A percentile compares a stretch with the other conserved stretches of the same genome.
Conservation (phyloP, 2,113 vertebrate genomes). For the Brachirus orientalis region DNA sequence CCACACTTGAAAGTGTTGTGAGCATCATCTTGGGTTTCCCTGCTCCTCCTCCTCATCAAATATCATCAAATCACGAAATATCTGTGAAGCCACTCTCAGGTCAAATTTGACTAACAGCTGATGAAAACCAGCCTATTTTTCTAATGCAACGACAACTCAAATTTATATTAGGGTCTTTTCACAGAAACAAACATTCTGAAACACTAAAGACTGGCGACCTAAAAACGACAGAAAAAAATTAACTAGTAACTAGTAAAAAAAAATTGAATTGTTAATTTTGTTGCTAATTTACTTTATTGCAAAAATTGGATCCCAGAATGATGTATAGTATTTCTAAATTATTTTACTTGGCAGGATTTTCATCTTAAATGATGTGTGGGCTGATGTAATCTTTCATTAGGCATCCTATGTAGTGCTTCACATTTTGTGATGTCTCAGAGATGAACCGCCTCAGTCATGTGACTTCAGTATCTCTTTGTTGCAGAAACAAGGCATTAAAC, state of each 20-base stretch:
- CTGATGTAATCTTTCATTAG: too few relatives aligned
- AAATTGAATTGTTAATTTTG: too few relatives aligned
- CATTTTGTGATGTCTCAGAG: slow-evolving; percentile 44
- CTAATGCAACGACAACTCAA: not conserved
- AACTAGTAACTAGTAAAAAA: too few relatives aligned
- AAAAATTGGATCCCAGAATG: too few relatives aligned
- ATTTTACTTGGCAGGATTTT: too few relatives aligned
- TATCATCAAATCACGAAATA: slow-evolving; percentile 25
- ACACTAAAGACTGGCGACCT: slow-evolving; percentile 31
- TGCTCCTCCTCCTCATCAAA: slow-evolving; percentile 17
- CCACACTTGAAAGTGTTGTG: not conserved
- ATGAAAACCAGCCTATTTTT: slow-evolving; percentile 4
- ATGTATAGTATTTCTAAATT: too few relatives aligned
- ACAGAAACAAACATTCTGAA: too few relatives aligned
- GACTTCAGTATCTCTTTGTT: slow-evolving; percentile 54
- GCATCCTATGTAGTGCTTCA: slow-evolving; percentile 43
- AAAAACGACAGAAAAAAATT: slow-evolving; percentile 6
- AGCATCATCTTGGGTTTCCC: not conserved
- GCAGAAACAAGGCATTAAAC: slow-evolving; percentile 60
- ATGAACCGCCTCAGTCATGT: slow-evolving; percentile 28
- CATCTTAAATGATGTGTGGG: too few relatives aligned
- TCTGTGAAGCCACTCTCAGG: not conserved
- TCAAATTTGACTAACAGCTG: slow-evolving; percentile 9
- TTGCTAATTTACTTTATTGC: too few relatives aligned
- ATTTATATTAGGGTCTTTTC: slow-evolving; percentile 54